Evolutionary conservation across 2,113 vertebrate species (phyloP), one percentile per base, ranked within the genome.

Genomic region (cat (Felis catus)): DNA sequence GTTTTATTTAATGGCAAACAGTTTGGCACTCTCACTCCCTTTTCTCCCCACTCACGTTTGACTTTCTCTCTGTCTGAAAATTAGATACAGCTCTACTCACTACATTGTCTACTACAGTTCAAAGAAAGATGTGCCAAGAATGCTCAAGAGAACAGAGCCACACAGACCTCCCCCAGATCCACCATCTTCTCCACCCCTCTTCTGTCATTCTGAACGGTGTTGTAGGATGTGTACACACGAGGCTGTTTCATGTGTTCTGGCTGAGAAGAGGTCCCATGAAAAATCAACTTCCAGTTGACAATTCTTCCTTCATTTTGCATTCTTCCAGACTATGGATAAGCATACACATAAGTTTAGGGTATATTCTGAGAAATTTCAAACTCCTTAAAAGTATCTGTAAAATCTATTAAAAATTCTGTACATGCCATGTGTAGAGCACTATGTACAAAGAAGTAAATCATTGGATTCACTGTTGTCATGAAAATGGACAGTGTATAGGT

Each of bases 181-280:
- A 98, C 98, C 99, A 99, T 99, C 92, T 99, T 99, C 92, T 99
- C 99, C 91, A 99, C 99, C 4, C 99, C 99, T 88, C 99, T 99
- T 15, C 99, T 98, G 98, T 99, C 99, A 0, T 99, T 99, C 96
- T 99, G 99, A 48, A 99, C 99, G 0, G 99, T 99, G 12, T 99
- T 99, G 98, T 99, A 99, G n/a, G 99, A 99, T 0, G 99, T 99
- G 96, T 99, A 99, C 4, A 99, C 99, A 39, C 99, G 99, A 1
- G 99, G 99, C 74, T 99, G 99, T 78, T 99, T 99, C 99, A 99
- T 99, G 96, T 99, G 99, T 4, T 99, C 99, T 0, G 99, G 99
- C 66, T 99, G 99, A 66, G 99, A 99, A 1, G 99, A 99, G 6
- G 99, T 99, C 65, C 99, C 99, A 1, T 99, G 99, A 91, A 99